Evolutionary conservation across 2,888 invertebrate species (phyloP).

Genomic region (Hedya salicella): DNA sequence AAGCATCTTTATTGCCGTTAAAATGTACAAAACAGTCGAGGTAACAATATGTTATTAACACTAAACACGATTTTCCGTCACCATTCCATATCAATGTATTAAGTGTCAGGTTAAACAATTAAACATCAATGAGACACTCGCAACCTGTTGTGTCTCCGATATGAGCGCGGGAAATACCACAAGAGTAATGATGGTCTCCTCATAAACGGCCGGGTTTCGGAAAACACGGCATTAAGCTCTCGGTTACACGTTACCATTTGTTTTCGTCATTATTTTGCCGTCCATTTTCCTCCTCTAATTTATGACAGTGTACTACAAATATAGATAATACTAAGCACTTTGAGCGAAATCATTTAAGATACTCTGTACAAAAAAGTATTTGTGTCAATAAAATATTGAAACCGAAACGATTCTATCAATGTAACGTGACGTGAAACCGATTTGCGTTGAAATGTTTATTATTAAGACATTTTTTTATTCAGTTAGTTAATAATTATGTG

Average conservation of each 20-base stretch:
- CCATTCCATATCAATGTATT: too few relatives aligned
- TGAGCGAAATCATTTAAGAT: too few relatives aligned
- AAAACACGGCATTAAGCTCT: conserved; percentile 15
- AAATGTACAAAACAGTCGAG: too few relatives aligned
- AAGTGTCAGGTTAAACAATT: background rate
- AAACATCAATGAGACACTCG: background rate
- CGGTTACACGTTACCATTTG: conserved; percentile 15
- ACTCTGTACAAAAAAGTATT: background rate
- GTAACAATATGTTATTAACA: too few relatives aligned
- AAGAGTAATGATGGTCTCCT: conserved; percentile 15
- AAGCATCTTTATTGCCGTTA: too few relatives aligned
- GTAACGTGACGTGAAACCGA: too few relatives aligned
- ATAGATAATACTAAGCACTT: background rate
- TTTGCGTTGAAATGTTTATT: too few relatives aligned
- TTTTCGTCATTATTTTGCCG: conserved; percentile 11
- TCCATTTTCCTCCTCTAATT: conserved; percentile 6
- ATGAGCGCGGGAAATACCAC: conserved; percentile 5
- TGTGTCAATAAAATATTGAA: too few relatives aligned
- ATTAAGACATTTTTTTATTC: too few relatives aligned
- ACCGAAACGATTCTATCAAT: too few relatives aligned
- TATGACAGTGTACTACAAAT: conserved; percentile 2
- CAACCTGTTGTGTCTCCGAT: background rate
- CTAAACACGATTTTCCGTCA: too few relatives aligned
- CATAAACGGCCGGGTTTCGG: conserved; percentile 1
- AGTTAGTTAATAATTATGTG: too few relatives aligned